phyloP scores from a whole-genome alignment of 2,113 vertebrate species.

The Jaculus jaculus region DNA sequence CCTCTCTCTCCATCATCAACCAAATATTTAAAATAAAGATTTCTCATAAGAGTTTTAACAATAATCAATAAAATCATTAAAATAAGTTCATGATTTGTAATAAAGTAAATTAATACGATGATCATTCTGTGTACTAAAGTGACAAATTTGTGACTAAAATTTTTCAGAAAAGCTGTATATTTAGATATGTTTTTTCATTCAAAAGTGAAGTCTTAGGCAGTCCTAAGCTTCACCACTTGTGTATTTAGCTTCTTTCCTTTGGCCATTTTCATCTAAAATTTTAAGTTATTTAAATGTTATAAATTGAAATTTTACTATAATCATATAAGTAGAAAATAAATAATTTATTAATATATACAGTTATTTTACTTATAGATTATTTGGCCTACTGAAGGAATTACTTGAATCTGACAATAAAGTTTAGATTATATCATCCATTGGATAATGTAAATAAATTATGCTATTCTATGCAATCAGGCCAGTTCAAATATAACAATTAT shows the following conservation, averaged over 20 bases:
- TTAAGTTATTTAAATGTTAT: neutral
- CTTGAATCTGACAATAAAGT: neutral
- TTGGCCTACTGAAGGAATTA: neutral
- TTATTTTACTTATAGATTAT: constrained; percentile 14
- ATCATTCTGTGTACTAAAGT: neutral
- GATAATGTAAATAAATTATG: neutral
- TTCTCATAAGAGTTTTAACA: neutral
- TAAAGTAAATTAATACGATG: neutral
- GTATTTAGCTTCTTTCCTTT: neutral
- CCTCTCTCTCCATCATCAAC: too few species aligned
- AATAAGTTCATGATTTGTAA: neutral
- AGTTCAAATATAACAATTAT: neutral
- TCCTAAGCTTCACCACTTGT: neutral
- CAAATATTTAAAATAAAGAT: too few species aligned
- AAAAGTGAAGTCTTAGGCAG: neutral
- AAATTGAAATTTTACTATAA: neutral
- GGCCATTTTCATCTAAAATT: neutral
- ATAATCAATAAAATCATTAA: neutral
- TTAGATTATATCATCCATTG: neutral
- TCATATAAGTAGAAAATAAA: neutral
- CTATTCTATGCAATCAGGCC: neutral
- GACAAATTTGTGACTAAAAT: neutral
- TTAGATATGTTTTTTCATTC: neutral
- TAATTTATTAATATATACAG: neutral
- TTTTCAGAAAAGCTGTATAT: neutral